Evolutionary conservation across 2,888 invertebrate species (phyloP), one percentile per base, ranked within the genome.

Genomic region (Pachymerium ferrugineum): DNA sequence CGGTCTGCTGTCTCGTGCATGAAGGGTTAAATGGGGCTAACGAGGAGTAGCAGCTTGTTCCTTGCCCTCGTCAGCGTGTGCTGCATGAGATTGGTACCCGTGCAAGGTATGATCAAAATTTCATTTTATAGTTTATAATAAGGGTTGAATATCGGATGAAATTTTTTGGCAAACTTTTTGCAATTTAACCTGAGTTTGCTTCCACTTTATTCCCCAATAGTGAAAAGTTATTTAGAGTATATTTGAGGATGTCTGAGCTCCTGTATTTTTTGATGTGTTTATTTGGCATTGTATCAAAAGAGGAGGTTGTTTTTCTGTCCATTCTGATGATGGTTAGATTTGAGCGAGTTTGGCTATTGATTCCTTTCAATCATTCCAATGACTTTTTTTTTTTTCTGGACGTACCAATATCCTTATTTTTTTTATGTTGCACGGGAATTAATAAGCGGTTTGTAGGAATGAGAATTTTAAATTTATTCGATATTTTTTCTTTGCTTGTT

Each of bases 11-110:
- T 47, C n/a, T 1, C 54, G 54, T 54, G 54, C 54, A 54, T 1
- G 54, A 54, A 54, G 54, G 54, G 54, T 54, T 54, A 54, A 54
- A 54, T 54, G 54, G 54, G 54, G 54, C 54, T 54, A 54, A 54
- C 54, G 54, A 54, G 54, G 54, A 54, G 54, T 54, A 54, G 54
- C 54, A 54, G 54, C 54, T 54, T 54, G 54, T 54, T 54, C 54
- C 54, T 54, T 54, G 54, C 54, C 54, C 54, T 54, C 54, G 6
- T 54, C 54, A 54, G 54, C 54, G 25, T 54, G 54, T 54, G 54
- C 54, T 54, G 54, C 25, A 54, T 14, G 54, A 38, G 38, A n/a
- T 54, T 25, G 54, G 25, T 25, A 25, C 25, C 54, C 22, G 54
- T 54, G 54, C 54, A 54, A 54, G 54, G 54, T 54, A 54, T 1